Evolutionary conservation across 2,888 invertebrate genomes (phyloP), one percentile per base, ranked within the genome.

Genomic region (Acanthococcus lagerstroemiae): DNA sequence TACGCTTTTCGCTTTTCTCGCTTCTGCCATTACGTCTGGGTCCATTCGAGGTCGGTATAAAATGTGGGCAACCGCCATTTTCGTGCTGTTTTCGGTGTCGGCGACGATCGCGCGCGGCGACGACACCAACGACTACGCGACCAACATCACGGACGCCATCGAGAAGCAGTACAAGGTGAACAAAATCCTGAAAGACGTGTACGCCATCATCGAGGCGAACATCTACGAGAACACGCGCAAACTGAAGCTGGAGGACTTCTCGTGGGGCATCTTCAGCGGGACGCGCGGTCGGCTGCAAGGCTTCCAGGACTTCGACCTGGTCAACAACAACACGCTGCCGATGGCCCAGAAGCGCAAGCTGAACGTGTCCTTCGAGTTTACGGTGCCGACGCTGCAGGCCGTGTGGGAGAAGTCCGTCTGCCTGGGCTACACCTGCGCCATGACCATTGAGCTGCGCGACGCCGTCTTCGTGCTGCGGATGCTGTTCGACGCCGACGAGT

Each of bases 201-300:
- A 52, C 52, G n/a, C 22, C 0, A 61, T 24, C n/a, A 50, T 61
- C 3, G 21, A 21, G 3, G n/a, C 37, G 6, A 61, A 61, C 12
- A 61, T 61, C 17, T 25, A 15, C 4, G 50, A 61, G 17, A 61
- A 61, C 52, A 27, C 61, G 44, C 52, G 61, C 4, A 52, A 61
- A 61, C 44, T 61, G 5, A 52, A 54, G 7, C 30, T 61, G 24
- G 61, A 61, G 15, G 61, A 61, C 25, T 61, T 61, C 37, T 52
- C 52, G 12, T 61, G 61, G 52, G 52, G 52, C 21, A 52, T 61
- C 26, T 54, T 61, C 54, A 37, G 22, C 37, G 61, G 61, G 17
- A 37, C 52, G 22, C 19, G 6, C 9, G 61, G 61, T 22, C 52
- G 52, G 9, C 37, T 61, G 37, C 52, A 30, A 30, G 61, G 61